Evolutionary conservation across 1,140 invertebrate genomes (phyloP).

Genomic region (Apis dorsata): DNA sequence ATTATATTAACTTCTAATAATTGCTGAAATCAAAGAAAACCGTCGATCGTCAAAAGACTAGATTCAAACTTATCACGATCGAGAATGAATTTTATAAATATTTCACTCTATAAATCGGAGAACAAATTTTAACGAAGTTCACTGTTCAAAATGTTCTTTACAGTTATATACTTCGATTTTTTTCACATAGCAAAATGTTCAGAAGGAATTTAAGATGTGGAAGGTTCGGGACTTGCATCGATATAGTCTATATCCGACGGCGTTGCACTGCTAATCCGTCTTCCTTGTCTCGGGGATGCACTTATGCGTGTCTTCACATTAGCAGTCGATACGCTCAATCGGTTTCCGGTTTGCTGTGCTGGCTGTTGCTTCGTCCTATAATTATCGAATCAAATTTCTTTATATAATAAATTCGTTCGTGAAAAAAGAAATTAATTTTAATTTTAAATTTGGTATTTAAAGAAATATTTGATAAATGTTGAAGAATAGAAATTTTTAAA

Average conservation of each 20-base stretch:
- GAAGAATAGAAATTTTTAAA: background rate
- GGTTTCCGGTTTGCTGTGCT: constrained; percentile 58
- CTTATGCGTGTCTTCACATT: constrained; percentile 69
- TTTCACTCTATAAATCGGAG: background rate
- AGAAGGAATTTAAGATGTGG: constrained; percentile 69
- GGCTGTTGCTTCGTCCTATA: constrained; percentile 50
- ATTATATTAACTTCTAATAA: background rate
- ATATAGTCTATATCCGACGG: constrained; percentile 74
- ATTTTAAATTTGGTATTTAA: too few relatives aligned
- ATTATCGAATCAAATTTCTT: constrained; percentile 19
- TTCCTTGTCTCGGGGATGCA: constrained; percentile 64
- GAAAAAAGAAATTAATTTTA: too few relatives aligned
- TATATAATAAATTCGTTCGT: background rate
- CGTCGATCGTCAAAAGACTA: background rate
- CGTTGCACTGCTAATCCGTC: constrained; percentile 57
- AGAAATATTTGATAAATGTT: background rate
- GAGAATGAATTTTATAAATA: background rate
- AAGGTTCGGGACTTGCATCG: constrained; percentile 74
- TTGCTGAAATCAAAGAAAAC: background rate
- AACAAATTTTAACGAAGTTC: too few relatives aligned
- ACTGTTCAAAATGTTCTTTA: background rate
- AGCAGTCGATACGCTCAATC: constrained; percentile 67
- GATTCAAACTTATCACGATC: background rate
- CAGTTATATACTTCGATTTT: too few relatives aligned
- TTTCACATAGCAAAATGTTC: too few relatives aligned